Evolutionary conservation across 2,113 vertebrate genomes (phyloP), one percentile per base, ranked within the genome.

Genomic region (Probosciger aterrimus): DNA sequence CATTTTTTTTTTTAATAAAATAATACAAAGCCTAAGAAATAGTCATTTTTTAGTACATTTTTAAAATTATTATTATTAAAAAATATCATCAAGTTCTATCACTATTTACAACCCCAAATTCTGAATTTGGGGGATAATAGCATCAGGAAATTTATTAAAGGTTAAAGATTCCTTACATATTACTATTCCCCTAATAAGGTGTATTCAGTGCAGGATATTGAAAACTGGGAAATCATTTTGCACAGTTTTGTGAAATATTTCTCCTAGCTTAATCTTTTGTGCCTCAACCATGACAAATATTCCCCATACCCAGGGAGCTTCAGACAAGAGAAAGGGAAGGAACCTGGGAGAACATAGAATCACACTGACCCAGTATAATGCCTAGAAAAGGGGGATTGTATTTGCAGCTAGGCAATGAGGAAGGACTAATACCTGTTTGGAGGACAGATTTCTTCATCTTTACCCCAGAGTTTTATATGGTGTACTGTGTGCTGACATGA

Each of bases 401-500:
- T n/a, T 74, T 5, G 6, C 17, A 63, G 14, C 9, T 30, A 57
- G 65, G 37, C 62, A 53, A 41, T 10, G 20, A 53, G 17, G 71
- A 73, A 77, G 11, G 24, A 77, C 50, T 50, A 57, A 50, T 74
- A 73, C 63, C 18, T 14, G 18, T 31, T n/a, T 77, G 37, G 57
- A 62, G 59, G 43, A 43, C 31, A 65, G 11, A 83, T n/a, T 60
- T 74, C 33, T 49, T 80, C 31, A 49, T 39, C 44, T 65, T 33
- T 55, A 5, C 11, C 28, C 18, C 62, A 80, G 30, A 55, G 70
- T 50, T 83, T 55, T 87, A 52, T 31, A 53, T 2, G 0, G 12
- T 2, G 0, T 31, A 44, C 25, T 22, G 24, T 65, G 47, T 1
- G 3, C 18, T 12, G 25, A 30, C 35, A 39, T 1, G 0, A 47